Evolutionary conservation across 2,113 vertebrate species (phyloP), one percentile per base, ranked within the genome.

Genomic region (Labeo catla): DNA sequence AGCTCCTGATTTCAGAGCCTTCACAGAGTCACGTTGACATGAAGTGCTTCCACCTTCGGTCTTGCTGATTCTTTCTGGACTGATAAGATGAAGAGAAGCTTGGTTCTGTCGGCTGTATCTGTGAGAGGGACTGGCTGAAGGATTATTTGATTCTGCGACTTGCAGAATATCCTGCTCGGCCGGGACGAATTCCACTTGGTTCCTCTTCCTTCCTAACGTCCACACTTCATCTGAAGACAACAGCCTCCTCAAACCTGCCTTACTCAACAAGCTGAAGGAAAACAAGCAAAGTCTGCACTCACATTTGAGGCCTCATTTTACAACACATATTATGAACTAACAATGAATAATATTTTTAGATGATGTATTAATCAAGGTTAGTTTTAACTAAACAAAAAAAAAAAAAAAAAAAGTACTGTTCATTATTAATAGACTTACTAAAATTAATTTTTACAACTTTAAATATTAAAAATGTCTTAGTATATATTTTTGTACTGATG

Each of bases 161-260:
- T 77, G 86, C 21, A 81, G 76, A 61, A 70, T 66, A 8, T 82
- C 74, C 13, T 88, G 82, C 61, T 89, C 89, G 9, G 50, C 52
- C 45, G 82, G 52, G 54, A 86, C 57, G 13, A 70, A 70, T 54
- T 91, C 85, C 54, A 65, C 54, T 16, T 82, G 66, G 59, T 85
- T 87, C 57, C 74, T 87, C 81, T 86, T 86, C 49, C 65, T 90
- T 23, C 86, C 81, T 85, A 89, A 91, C 85, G 52, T 87, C 91
- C 91, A 90, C 72, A 86, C 81, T 43, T 91, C 89, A 45, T 91
- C 87, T 54, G 88, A 86, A 8, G 87, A 65, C 57, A 91, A 79
- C 19, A 91, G 73, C 63, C 83, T 86, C 74, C 87, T 88, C 50
- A 91, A 74, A 36, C 89, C 85, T 61, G 87, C 81, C 81, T 91